phyloP scores from a whole-genome alignment of 2,113 vertebrate genomes.

The Carettochelys insculpta region DNA sequence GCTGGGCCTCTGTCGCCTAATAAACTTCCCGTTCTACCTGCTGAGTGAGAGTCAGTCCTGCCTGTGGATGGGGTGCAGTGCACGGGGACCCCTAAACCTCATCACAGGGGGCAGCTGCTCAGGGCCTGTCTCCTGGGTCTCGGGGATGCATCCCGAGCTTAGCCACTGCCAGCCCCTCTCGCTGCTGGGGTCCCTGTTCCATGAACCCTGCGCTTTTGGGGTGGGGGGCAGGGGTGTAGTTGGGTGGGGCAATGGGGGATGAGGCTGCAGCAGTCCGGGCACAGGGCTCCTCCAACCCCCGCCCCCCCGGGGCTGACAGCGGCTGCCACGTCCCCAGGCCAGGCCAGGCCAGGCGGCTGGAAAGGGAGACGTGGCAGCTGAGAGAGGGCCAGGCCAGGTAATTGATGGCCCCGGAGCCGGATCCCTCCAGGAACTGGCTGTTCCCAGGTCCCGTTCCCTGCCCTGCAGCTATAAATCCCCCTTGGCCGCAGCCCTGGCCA shows the following conservation, averaged over 20 bases:
- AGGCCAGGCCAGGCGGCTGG: background rate
- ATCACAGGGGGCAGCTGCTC: too few species aligned
- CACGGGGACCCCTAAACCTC: too few species aligned
- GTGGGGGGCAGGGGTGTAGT: background rate
- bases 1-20: too few species aligned
- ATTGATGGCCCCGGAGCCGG: background rate
- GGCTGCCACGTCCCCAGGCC: background rate
- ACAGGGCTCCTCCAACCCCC: background rate
- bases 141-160: background rate
- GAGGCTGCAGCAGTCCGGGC: background rate
- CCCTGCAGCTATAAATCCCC: background rate
- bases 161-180: background rate
- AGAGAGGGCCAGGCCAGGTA: background rate
- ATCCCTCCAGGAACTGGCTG: background rate
- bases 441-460: background rate
- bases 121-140: background rate
- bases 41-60: too few species aligned
- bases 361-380: background rate
- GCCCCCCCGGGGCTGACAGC: background rate
- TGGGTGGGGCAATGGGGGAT: background rate
- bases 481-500: background rate
- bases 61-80: too few species aligned
- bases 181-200: background rate
- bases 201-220: background rate
- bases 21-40: too few species aligned